A percentile compares a stretch with the other conserved stretches of the same genome.
Evolutionary conservation across 2,797 vertebrate species (phyloP).

Genomic region (Ctenopoma kingsleyae): DNA sequence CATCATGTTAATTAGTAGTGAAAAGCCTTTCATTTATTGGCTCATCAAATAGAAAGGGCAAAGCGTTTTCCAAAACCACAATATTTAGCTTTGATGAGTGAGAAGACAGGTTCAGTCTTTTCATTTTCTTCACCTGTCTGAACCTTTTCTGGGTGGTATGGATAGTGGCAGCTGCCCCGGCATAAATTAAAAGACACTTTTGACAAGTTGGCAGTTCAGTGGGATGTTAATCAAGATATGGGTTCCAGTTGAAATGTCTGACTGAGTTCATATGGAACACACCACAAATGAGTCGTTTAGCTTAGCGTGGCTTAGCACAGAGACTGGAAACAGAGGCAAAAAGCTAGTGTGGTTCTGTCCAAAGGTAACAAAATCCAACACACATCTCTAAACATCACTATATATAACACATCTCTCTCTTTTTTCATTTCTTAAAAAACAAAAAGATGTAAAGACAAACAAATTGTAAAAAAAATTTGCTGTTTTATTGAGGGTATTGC

Average conservation of each 20-base stretch:
- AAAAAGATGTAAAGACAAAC: no score
- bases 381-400: no score
- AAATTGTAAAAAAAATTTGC: no score
- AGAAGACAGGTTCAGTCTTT: slow-evolving; percentile 40
- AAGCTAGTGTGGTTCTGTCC: no score
- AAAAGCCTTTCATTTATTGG: slow-evolving; percentile 72
- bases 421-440: no score
- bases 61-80: slow-evolving; percentile 42
- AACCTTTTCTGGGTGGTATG: slow-evolving; percentile 48
- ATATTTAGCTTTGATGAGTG: slow-evolving; percentile 65
- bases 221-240: slow-evolving; percentile 26
- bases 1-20: slow-evolving; percentile 69
- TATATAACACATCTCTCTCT: no score
- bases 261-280: no score
- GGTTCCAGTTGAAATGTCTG: not conserved
- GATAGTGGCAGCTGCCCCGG: slow-evolving; percentile 44
- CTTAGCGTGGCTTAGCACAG: no score
- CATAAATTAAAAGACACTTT: slow-evolving; percentile 33
- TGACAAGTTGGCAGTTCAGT: slow-evolving; percentile 52
- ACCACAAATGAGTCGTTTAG: no score
- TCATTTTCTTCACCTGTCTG: slow-evolving; percentile 58
- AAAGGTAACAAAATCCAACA: no score
- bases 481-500: no score
- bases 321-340: no score
- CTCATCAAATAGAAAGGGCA: slow-evolving; percentile 51